phyloP scores from a whole-genome alignment of 1,140 invertebrate genomes.

The Dryas iulia region DNA sequence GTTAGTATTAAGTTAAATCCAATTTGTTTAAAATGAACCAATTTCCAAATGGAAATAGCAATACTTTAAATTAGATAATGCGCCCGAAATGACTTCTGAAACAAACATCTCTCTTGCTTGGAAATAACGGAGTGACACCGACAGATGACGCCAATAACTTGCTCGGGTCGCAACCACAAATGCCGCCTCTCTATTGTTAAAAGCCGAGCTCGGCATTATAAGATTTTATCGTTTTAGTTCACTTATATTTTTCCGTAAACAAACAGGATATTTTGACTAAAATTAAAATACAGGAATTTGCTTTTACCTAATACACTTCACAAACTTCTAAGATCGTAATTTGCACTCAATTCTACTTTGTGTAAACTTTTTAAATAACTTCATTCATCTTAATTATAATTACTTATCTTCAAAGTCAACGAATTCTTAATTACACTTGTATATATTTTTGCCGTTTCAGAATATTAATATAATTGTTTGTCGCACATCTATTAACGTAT shows the following conservation, averaged over 20 bases:
- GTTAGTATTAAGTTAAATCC: not conserved
- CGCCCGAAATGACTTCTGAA: conserved; percentile 60
- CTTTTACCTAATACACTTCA: conserved; percentile 13
- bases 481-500: not conserved
- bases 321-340: conserved; percentile 31
- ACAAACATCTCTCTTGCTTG: conserved; percentile 60
- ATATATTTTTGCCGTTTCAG: conserved; percentile 17
- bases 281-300: conserved; percentile 9
- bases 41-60: conserved; percentile 40
- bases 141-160: conserved; percentile 72
- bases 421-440: conserved; percentile 29
- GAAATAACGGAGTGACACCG: conserved; percentile 70
- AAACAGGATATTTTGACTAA: not conserved
- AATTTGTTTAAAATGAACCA: not conserved
- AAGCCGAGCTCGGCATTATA: conserved; percentile 24
- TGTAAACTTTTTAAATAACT: conserved; percentile 40
- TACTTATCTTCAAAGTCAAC: conserved; percentile 26
- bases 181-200: conserved; percentile 32
- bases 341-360: conserved; percentile 39
- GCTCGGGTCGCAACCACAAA: conserved; percentile 42
- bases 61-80: conserved; percentile 39
- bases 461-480: not conserved
- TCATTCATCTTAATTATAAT: conserved; percentile 36
- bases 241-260: conserved; percentile 11
- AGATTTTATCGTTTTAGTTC: conserved; percentile 30